phyloP scores from a whole-genome alignment of 92 coral and sea anemone genomes.

The Parazoanthus darwini region DNA sequence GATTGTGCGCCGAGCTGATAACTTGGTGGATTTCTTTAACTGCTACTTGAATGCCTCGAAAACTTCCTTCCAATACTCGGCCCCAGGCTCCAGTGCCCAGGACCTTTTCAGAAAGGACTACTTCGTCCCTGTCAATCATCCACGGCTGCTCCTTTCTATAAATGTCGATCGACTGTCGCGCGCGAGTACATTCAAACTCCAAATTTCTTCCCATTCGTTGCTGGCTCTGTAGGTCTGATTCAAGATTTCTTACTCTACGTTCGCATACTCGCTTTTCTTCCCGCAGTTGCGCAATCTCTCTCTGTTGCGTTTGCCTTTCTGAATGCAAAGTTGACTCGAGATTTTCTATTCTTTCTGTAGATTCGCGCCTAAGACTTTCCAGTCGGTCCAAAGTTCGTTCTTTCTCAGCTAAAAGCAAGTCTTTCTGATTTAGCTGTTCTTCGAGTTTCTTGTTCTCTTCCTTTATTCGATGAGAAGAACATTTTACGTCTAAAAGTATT shows the following conservation, averaged over 20 bases:
- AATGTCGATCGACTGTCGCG: slow-evolving; percentile 58
- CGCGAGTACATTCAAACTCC: slow-evolving; percentile 66
- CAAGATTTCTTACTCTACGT: slow-evolving; percentile 57
- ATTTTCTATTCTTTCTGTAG: slow-evolving; percentile 45
- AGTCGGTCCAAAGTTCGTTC: slow-evolving; percentile 58
- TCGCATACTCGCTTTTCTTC: slow-evolving; percentile 69
- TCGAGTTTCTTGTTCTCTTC: slow-evolving; percentile 50
- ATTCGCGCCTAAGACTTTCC: slow-evolving; percentile 48
- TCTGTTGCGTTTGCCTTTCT: slow-evolving; percentile 56
- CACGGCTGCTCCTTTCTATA: slow-evolving; percentile 79
- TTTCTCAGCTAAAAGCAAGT: slow-evolving; percentile 49
- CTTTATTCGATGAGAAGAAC: slow-evolving; percentile 50
- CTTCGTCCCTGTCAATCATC: slow-evolving; percentile 71
- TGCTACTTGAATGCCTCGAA: slow-evolving; percentile 81
- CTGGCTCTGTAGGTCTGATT: slow-evolving; percentile 54
- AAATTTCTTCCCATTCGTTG: slow-evolving; percentile 64
- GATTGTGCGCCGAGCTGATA: slow-evolving; percentile 78
- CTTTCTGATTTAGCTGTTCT: slow-evolving; percentile 60
- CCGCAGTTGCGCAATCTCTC: slow-evolving; percentile 47
- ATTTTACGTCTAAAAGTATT: slow-evolving; percentile 58
- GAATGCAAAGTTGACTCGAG: slow-evolving; percentile 54
- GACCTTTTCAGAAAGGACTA: slow-evolving; percentile 63
- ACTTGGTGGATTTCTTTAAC: slow-evolving; percentile 87
- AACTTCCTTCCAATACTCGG: slow-evolving; percentile 75
- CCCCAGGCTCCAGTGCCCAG: slow-evolving; percentile 96